phyloP scores from a whole-genome alignment of 2,888 invertebrate species.

The Sturmia bella region DNA sequence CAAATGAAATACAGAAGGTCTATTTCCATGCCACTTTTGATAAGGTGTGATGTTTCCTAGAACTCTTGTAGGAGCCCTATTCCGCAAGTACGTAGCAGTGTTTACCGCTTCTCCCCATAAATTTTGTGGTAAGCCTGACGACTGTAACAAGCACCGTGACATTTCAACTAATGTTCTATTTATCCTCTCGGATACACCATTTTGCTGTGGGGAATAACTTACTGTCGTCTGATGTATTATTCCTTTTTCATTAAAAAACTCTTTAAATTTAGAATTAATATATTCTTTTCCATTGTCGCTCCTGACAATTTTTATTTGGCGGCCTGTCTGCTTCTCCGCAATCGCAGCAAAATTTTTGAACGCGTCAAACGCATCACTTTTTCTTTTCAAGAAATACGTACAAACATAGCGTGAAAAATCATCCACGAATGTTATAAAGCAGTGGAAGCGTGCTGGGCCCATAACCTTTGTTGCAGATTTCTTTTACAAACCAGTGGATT shows the following conservation, averaged over 20 bases:
- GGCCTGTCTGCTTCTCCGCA: too few species aligned
- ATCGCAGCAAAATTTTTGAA: constrained; percentile 11
- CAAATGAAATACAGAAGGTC: neutral
- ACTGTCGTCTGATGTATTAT: constrained; percentile 1
- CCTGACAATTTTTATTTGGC: too few species aligned
- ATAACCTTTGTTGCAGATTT: too few species aligned
- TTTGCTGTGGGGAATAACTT: too few species aligned
- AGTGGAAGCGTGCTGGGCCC: too few species aligned
- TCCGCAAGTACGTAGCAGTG: neutral
- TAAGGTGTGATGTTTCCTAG: neutral
- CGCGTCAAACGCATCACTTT: neutral
- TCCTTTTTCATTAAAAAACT: constrained; percentile 2
- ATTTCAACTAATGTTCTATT: too few species aligned
- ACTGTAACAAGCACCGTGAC: neutral
- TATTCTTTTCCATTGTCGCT: too few species aligned
- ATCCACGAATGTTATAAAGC: neutral
- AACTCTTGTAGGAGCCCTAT: neutral
- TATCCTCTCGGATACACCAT: too few species aligned
- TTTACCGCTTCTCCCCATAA: too few species aligned
- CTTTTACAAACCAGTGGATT: too few species aligned
- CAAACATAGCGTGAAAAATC: constrained; percentile 1
- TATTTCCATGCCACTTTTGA: neutral
- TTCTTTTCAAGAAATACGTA: constrained; percentile 4
- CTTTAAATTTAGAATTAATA: constrained; percentile 2
- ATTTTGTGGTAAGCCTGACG: neutral